Percentiles rank a stretch among this genome's conserved stretches.
Evolutionary conservation across 2,797 vertebrate species (phyloP).

Genomic region (Phylloscopus collybita): DNA sequence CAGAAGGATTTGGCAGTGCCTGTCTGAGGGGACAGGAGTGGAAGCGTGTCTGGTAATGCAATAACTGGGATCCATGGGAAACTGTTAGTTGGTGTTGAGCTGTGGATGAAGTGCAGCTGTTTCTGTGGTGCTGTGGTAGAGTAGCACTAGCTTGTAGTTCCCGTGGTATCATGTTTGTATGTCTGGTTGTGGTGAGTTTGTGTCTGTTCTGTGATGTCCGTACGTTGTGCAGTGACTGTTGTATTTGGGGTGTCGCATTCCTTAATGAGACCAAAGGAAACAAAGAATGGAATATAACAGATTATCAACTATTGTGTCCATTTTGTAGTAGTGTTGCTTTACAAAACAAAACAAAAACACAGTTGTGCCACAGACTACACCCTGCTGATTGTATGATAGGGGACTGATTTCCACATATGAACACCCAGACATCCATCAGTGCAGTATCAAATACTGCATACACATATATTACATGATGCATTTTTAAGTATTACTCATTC

Average conservation of each 20-base stretch:
- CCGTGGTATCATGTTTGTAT: neutral
- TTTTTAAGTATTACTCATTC: neutral
- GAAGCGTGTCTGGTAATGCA: neutral
- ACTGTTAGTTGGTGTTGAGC: neutral
- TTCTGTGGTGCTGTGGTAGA: neutral
- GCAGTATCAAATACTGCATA: neutral
- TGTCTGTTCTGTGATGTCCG: conserved; percentile 2
- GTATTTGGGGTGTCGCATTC: fast-evolving
- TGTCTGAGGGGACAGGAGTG: neutral
- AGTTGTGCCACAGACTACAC: neutral
- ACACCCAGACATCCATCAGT: neutral
- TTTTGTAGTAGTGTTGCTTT: neutral
- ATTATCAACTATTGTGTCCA: neutral
- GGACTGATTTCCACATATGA: neutral
- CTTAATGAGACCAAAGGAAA: neutral
- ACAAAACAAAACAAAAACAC: conserved; percentile 5
- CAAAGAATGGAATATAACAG: neutral
- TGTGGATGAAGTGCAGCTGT: neutral
- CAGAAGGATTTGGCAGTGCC: neutral
- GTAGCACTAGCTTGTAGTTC: neutral
- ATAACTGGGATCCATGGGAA: neutral
- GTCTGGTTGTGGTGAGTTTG: neutral
- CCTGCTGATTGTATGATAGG: neutral
- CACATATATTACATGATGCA: neutral
- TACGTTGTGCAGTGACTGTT: fast-evolving